These are phyloP conservation scores for Norana najaformis DNA, from an alignment of 2,888 invertebrate species.

Conservation along the genomic window DNA sequence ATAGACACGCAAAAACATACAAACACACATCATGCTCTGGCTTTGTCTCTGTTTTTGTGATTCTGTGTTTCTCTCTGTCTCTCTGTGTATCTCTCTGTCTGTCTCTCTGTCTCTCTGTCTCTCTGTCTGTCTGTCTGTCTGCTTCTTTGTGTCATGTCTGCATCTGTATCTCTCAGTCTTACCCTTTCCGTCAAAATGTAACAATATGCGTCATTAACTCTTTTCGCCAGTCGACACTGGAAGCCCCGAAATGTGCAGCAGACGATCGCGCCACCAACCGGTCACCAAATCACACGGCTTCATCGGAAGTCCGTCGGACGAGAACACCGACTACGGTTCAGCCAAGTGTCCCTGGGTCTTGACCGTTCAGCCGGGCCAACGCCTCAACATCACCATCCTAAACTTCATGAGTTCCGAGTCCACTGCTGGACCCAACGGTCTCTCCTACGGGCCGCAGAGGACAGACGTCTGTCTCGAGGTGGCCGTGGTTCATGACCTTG, in stretches of 20 bases:
- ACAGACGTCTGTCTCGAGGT: slow-evolving; percentile 33
- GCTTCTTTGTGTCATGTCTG: no score
- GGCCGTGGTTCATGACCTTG: slow-evolving; percentile 28
- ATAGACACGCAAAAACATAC: no score
- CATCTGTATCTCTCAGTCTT: neutral
- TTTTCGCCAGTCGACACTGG: slow-evolving; percentile 3
- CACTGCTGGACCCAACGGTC: neutral
- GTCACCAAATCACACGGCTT: slow-evolving; percentile 33
- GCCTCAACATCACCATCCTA: slow-evolving; percentile 33
- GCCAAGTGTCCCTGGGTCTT: slow-evolving; percentile 26
- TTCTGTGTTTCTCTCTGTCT: neutral
- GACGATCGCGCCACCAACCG: neutral
- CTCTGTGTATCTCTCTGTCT: neutral
- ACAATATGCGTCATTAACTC: neutral
- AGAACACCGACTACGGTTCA: slow-evolving; percentile 33
- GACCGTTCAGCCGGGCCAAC: slow-evolving; percentile 26
- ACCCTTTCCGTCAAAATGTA: neutral
- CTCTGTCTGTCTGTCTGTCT: neutral
- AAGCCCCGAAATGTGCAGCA: neutral
- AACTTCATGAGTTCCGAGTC: slow-evolving; percentile 30
- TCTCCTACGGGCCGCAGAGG: neutral
- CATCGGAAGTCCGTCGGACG: slow-evolving; percentile 37
- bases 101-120: neutral
- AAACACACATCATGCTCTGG: neutral
- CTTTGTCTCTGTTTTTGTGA: neutral